Base-by-base conservation (phyloP, 2,797 vertebrate species). In the Microctenopoma steveboyesi region DNA sequence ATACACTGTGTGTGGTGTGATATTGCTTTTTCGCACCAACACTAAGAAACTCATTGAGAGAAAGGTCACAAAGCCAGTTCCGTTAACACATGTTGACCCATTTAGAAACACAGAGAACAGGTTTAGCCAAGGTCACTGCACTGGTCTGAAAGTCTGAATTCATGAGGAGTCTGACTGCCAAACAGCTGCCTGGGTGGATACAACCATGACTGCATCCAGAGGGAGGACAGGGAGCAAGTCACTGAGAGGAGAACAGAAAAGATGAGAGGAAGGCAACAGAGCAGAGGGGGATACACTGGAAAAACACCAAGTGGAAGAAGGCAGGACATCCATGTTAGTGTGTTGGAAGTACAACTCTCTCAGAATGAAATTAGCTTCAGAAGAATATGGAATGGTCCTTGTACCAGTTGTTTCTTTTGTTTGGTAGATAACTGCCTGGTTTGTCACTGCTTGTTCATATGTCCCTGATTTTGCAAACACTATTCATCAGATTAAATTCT, bases 131-230 rank as follows among this genome's bases (percentile, higher is more conserved):
- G 74, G 76, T 83, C 69, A 62, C 35, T 10, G 69, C 4, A 3
- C 2, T 7, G 22, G 52, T 55, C 52, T 55, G 62, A 50, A 42
- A 78, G 69, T 54, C 68, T 61, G 48, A 74, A 45, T 79, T 58
- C 42, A 65, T 70, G 64, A 46, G 35, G 62, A 55, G 56, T 49
- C 35, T 4, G 39, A 37, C 60, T 62, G 79, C 76, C 70, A 84
- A 85, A 87, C 86, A 89, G 83, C 87, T 87, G 86, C 74, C 8
- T 56, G 77, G 72, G 56, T 81, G 82, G 74, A 85, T 64, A 42
- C 86, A 88, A 82, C 83, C 86, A 74, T 73, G 76, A 64, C 40
- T 7, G 8, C 56, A 49, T 79, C 79, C 84, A 76, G 52, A 69
- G 79, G 73, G 77, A 79, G 65, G 8, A 10, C 18, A 22, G 46